A percentile compares a stretch with the other conserved stretches of the same genome.
These are phyloP conservation scores for Epizoanthus ramosus DNA, from an alignment of 92 coral and sea anemone species.

Conservation along the genomic window DNA sequence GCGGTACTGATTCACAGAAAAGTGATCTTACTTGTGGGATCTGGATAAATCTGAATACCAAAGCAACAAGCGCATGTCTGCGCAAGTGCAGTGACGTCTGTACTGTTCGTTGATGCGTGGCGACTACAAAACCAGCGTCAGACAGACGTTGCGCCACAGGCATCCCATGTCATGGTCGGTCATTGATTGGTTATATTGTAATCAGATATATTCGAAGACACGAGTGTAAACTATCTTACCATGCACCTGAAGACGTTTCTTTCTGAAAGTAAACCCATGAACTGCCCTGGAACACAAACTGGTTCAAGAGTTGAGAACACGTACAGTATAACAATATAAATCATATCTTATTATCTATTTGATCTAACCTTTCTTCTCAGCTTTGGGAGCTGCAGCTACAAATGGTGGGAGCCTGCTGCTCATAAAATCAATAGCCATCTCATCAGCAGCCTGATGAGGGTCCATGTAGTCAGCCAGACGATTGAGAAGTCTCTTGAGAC, in stretches of 20 bases:
- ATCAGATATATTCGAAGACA: too few species aligned
- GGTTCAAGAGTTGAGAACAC: not conserved
- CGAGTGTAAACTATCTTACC: too few species aligned
- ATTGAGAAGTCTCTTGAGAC: conserved; percentile 42
- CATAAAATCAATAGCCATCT: conserved; percentile 74
- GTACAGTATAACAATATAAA: not conserved
- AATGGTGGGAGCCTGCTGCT: conserved; percentile 80
- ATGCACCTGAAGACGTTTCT: too few species aligned
- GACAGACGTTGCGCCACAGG: not conserved
- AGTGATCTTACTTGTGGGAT: not conserved
- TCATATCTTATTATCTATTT: too few species aligned
- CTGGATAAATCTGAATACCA: not conserved
- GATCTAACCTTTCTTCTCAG: conserved; percentile 41
- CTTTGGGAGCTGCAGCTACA: conserved; percentile 9
- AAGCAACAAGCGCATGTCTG: not conserved
- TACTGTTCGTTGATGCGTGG: not conserved
- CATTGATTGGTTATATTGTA: not conserved
- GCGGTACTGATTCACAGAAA: not conserved
- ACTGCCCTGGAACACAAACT: too few species aligned
- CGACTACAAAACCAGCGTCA: not conserved
- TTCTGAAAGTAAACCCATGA: too few species aligned
- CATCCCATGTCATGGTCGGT: not conserved
- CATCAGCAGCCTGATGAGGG: conserved; percentile 71
- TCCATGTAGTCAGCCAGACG: conserved; percentile 66
- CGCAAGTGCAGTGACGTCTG: conserved; percentile 14